A percentile compares a stretch with the other conserved stretches of the same genome.
Evolutionary conservation across 2,797 vertebrate genomes (phyloP).

Genomic region (Dallia pectoralis): DNA sequence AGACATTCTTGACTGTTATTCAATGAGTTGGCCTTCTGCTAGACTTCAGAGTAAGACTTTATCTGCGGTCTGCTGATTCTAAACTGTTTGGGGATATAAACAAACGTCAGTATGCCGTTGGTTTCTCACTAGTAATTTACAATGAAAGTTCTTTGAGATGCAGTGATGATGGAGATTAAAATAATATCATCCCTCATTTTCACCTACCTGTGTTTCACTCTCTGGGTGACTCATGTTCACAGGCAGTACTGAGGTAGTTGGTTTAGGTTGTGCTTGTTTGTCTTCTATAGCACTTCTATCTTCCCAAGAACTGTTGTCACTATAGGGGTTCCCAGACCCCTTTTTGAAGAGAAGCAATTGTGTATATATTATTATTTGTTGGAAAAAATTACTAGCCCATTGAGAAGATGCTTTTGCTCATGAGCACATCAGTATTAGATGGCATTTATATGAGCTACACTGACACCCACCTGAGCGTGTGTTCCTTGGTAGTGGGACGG

Average conservation of each 20-base stretch:
- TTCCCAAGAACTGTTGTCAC: background rate
- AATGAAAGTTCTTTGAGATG: background rate
- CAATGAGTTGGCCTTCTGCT: background rate
- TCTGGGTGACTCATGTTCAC: background rate
- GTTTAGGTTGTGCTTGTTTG: background rate
- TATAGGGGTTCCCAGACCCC: background rate
- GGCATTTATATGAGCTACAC: background rate
- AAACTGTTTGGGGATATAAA: background rate
- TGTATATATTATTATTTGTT: background rate
- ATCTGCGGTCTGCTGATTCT: background rate
- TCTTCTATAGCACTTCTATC: background rate
- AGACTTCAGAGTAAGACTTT: background rate
- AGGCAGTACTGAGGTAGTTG: background rate
- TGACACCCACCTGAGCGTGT: background rate
- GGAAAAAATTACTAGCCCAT: background rate
- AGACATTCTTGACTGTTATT: background rate
- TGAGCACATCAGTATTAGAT: background rate
- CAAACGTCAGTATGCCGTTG: background rate
- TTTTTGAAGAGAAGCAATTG: background rate
- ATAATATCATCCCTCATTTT: background rate
- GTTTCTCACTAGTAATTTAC: background rate
- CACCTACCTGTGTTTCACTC: background rate
- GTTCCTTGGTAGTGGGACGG: background rate
- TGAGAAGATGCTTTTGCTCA: background rate
- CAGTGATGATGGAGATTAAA: background rate